Percentiles rank a stretch among this genome's conserved stretches.
These are phyloP conservation scores for Montipora foliosa DNA, from an alignment of 64 coral and sea anemone species.

Conservation along the genomic window DNA sequence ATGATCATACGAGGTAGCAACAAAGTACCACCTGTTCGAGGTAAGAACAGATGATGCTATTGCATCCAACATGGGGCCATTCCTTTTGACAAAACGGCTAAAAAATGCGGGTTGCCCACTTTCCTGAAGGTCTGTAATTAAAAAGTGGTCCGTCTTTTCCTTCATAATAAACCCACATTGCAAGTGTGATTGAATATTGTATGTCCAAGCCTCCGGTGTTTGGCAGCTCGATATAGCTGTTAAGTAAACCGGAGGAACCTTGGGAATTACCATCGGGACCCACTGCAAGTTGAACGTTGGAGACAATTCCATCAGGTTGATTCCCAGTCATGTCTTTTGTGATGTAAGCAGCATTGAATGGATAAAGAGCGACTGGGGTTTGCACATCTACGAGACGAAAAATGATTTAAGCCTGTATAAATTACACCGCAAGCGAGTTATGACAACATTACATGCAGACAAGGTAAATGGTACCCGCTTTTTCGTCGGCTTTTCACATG, in stretches of 20 bases:
- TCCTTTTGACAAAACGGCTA: slow-evolving; percentile 60
- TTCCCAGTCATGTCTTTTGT: slow-evolving; percentile 57
- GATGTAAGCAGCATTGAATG: slow-evolving; percentile 55
- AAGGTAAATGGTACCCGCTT: no score
- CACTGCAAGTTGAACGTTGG: slow-evolving; percentile 49
- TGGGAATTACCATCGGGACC: slow-evolving; percentile 67
- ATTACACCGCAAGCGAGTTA: not conserved
- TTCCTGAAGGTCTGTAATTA: slow-evolving; percentile 58
- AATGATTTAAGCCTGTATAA: not conserved
- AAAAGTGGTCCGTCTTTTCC: slow-evolving; percentile 71
- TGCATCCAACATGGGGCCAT: not conserved
- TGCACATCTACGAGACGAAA: not conserved
- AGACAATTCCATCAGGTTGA: slow-evolving; percentile 41
- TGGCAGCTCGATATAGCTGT: slow-evolving; percentile 81
- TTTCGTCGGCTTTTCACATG: no score
- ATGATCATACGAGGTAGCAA: slow-evolving; percentile 63
- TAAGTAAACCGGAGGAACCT: slow-evolving; percentile 54
- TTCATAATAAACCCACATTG: slow-evolving; percentile 81
- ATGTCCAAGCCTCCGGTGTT: slow-evolving; percentile 88
- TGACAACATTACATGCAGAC: no score
- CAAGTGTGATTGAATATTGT: slow-evolving; percentile 67
- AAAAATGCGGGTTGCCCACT: slow-evolving; percentile 59
- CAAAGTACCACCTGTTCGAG: slow-evolving; percentile 68
- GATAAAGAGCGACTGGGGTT: slow-evolving; percentile 73
- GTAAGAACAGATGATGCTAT: slow-evolving; percentile 37